A percentile compares a stretch with the other conserved stretches of the same genome.
Evolutionary conservation across 2,888 invertebrate species (phyloP).

Genomic region (Lamellibrachia columna): DNA sequence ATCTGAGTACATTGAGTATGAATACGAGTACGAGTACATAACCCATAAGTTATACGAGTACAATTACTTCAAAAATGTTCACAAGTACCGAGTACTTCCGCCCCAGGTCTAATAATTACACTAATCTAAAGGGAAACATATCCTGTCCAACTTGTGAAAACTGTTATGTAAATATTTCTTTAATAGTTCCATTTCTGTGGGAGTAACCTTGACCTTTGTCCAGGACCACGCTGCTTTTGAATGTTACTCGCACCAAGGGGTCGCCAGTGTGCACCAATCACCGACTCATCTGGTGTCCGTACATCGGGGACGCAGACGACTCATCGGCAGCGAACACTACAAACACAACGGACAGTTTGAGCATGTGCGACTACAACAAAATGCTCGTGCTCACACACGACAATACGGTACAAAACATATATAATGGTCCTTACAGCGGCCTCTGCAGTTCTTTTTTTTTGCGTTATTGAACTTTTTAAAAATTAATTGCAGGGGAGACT

Average conservation of each 20-base stretch:
- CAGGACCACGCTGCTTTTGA: conserved; percentile 44
- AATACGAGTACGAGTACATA: too few relatives aligned
- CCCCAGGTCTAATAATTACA: too few relatives aligned
- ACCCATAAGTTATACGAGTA: too few relatives aligned
- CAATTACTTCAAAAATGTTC: too few relatives aligned
- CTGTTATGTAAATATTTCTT: background rate
- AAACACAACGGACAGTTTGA: conserved; percentile 70
- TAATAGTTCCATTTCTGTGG: background rate
- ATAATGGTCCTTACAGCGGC: too few relatives aligned
- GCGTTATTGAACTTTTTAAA: too few relatives aligned
- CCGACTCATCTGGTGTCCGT: conserved; percentile 93
- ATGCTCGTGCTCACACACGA: conserved; percentile 85
- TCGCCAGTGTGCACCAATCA: conserved; percentile 70
- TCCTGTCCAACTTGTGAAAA: background rate
- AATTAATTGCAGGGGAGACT: too few relatives aligned
- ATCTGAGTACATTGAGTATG: too few relatives aligned
- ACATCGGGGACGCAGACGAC: conserved; percentile 73
- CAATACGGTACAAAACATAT: conserved; percentile 64
- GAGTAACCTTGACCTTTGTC: background rate
- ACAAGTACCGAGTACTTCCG: too few relatives aligned
- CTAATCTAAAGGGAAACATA: background rate
- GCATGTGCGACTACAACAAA: conserved; percentile 68
- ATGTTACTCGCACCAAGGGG: conserved; percentile 47
- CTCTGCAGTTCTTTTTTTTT: too few relatives aligned
- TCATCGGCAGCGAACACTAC: conserved; percentile 64